Evolutionary conservation across 2,113 vertebrate genomes (phyloP).

Genomic region (Falco punctatus): DNA sequence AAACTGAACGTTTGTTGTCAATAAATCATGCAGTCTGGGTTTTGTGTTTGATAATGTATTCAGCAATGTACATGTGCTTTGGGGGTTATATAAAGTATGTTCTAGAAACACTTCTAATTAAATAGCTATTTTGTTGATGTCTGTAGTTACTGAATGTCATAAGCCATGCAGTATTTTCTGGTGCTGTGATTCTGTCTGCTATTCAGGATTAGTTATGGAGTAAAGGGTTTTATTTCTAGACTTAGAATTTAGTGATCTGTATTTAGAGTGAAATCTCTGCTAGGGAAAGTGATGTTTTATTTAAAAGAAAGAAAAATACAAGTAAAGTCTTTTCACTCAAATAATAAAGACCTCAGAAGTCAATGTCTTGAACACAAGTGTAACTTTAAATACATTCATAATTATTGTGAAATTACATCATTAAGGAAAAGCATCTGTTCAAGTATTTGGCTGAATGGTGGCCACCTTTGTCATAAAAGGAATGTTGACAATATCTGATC

Average conservation of each 20-base stretch:
- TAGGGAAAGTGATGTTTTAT: background rate
- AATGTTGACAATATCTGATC: background rate
- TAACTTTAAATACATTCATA: background rate
- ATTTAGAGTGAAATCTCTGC: background rate
- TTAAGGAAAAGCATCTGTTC: slow-evolving; percentile 10
- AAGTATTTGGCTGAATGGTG: background rate
- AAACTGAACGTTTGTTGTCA: background rate
- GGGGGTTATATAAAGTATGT: background rate
- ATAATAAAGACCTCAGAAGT: background rate
- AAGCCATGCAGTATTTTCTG: background rate
- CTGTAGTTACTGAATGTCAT: background rate
- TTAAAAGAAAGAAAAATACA: background rate
- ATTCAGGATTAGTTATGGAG: background rate
- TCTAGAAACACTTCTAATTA: background rate
- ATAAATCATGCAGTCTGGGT: background rate
- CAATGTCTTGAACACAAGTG: background rate
- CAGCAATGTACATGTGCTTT: background rate
- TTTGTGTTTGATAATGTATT: background rate
- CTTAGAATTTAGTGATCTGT: background rate
- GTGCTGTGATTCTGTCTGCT: background rate
- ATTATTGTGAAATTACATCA: background rate
- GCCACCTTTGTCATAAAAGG: background rate
- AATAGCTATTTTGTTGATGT: background rate
- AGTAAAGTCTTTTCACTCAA: background rate
- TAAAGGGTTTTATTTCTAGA: background rate